A percentile compares a stretch with the other conserved stretches of the same genome.
Conservation (phyloP, 2,797 vertebrate species). For the Phalloptychus januarius region DNA sequence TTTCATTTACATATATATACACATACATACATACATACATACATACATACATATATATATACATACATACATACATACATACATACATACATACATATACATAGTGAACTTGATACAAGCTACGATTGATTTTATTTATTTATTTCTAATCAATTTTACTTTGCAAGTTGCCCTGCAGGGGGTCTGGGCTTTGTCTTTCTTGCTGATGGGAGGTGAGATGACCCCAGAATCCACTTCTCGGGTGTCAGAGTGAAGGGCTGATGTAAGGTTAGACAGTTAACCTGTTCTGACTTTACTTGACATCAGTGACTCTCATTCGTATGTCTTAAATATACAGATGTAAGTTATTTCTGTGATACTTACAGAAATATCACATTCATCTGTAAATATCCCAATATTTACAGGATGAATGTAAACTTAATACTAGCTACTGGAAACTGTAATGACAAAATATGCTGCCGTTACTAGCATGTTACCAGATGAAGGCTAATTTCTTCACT, state of each 20-base stretch:
- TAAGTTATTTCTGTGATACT: background rate
- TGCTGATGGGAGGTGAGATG: conserved; percentile 26
- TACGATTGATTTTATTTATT: background rate
- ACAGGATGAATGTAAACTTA: background rate
- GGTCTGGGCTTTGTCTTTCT: conserved; percentile 49
- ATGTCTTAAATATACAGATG: background rate
- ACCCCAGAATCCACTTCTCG: conserved; percentile 42
- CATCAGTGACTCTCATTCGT: conserved; percentile 1
- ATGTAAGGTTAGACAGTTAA: conserved; percentile 20
- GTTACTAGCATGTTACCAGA: background rate
- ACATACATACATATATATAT: no score
- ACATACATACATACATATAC: no score
- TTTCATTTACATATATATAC: no score
- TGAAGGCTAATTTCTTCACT: background rate
- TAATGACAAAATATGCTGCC: background rate
- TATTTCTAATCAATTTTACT: conserved; percentile 3
- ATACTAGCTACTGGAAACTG: background rate
- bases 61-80: no score
- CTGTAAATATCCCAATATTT: no score
- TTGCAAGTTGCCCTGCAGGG: conserved; percentile 21
- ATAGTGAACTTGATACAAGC: conserved; percentile 19
- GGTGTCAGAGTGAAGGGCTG: conserved; percentile 44
- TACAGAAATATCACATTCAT: no score
- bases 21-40: no score
- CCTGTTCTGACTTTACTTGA: background rate